Evolutionary conservation across 2,888 invertebrate genomes (phyloP).

Genomic region (Apeira syringaria): DNA sequence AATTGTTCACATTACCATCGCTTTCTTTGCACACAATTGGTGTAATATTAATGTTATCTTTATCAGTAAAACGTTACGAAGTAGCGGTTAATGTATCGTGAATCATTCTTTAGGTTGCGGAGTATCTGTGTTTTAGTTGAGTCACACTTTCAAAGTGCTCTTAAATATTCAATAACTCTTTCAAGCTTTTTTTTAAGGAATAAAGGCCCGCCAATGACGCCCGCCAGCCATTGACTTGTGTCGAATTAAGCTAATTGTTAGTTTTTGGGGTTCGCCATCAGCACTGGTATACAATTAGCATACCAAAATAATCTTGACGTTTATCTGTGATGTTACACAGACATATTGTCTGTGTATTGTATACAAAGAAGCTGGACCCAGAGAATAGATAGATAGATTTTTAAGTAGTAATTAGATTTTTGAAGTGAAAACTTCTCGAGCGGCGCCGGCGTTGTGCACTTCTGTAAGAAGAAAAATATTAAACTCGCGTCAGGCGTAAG

Average conservation of each 20-base stretch:
- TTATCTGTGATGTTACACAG: too few species aligned
- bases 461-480: too few species aligned
- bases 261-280: constrained; percentile 23
- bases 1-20: constrained; percentile 30
- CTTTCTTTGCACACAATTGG: constrained; percentile 49
- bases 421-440: too few species aligned
- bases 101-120: constrained; percentile 45
- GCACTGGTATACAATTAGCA: constrained; percentile 21
- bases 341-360: too few species aligned
- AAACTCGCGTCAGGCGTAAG: too few species aligned
- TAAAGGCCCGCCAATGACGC: constrained; percentile 20
- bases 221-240: constrained; percentile 19
- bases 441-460: too few species aligned
- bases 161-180: constrained; percentile 30
- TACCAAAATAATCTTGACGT: too few species aligned
- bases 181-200: constrained; percentile 21
- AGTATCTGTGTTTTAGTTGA: constrained; percentile 37
- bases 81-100: constrained; percentile 58
- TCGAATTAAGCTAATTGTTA: constrained; percentile 23
- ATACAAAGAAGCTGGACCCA: too few species aligned
- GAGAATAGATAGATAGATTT: too few species aligned
- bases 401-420: too few species aligned
- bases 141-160: constrained; percentile 42
- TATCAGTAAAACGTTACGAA: constrained; percentile 61
- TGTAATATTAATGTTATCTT: constrained; percentile 48